Evolutionary conservation across 2,113 vertebrate species (phyloP), one percentile per base, ranked within the genome.

Genomic region (Spilogale gracilis): DNA sequence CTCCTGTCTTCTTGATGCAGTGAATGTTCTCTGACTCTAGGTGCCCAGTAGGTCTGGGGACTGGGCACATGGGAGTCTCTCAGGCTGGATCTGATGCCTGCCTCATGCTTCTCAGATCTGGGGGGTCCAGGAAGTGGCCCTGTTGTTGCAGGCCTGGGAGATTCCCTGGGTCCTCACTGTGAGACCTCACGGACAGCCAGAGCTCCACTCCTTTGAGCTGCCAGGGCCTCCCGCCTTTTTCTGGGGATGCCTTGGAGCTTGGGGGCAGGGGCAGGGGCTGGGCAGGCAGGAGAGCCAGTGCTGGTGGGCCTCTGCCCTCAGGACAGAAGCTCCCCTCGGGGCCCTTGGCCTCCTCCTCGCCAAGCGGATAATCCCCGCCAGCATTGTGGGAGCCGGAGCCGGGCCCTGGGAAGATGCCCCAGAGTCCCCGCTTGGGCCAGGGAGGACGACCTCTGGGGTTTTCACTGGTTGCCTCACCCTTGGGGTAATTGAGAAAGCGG

Each of bases 401-500:
- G 16, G 38, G 56, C 61, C 80, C 78, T 63, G 60, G 65, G 94
- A 85, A 91, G 96, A 30, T 2, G 32, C 60, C 61, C 32, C 5
- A 9, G 78, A 10, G 16, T 32, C 18, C 74, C 79, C 1, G 48
- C 60, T 20, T 5, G 30, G 71, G 50, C 87, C 32, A 0, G 3
- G n/a, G 92, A 83, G 9, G 65, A 83, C 0, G 20, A 50, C 52
- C 95, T 81, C 52, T 0, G 11, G 54, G 76, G 84, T 54, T 92
- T 61, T 48, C 58, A 17, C 54, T 2, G 11, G 52, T 21, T 2
- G 43, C 69, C 21, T 45, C n/a, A 3, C 60, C 65, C 89, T 45
- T 1, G 78, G 95, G 79, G 95, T 87, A 71, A 97, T 67, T 20
- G 97, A 97, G 96, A 96, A 92, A 89, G 94, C 91, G 91, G 97